Base-by-base conservation (phyloP, 2,797 vertebrate genomes). In the Silurus aristotelis region DNA sequence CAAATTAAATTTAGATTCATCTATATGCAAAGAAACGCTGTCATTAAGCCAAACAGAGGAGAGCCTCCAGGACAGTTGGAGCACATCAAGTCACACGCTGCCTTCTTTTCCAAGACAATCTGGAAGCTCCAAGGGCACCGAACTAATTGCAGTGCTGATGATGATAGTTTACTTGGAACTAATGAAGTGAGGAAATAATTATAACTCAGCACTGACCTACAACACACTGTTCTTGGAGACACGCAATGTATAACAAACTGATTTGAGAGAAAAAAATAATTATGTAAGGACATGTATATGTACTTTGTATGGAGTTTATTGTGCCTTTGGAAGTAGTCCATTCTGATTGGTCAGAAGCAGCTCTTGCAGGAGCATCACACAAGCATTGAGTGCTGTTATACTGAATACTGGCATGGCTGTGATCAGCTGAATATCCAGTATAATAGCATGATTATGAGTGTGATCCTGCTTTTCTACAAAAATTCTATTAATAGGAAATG, bases 101-200 rank as follows among this genome's bases (percentile, higher is more conserved):
- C 92, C 91, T 91, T 95, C 93, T 94, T 83, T 83, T 84, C 93
- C 92, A 91, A 94, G 92, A 94, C 94, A 92, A 93, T 95, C 94
- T 94, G 91, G 93, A 94, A 93, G 93, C 94, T 94, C 93, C 92
- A 93, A 87, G 93, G 93, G 94, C 94, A 93, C 91, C 90, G 87
- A 92, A 94, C 94, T 95, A 94, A 91, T 93, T 87, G 91, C 92
- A 92, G 92, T 94, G 93, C 92, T 93, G 93, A 93, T 92, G 94
- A 91, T 90, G 93, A 95, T 92, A 93, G 93, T 95, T 95, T 95
- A 94, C 94, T 94, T 87, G 91, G 91, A 94, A 93, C 93, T 96
- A 95, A 95, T 95, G 94, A 95, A 95, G 94, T 95, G 93, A 93
- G 92, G 93, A 95, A 95, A 95, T 95, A 95, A 95, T 96, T 96